Base-by-base conservation (phyloP, 2,888 invertebrate species). In the Rugalucina vietnamica region DNA sequence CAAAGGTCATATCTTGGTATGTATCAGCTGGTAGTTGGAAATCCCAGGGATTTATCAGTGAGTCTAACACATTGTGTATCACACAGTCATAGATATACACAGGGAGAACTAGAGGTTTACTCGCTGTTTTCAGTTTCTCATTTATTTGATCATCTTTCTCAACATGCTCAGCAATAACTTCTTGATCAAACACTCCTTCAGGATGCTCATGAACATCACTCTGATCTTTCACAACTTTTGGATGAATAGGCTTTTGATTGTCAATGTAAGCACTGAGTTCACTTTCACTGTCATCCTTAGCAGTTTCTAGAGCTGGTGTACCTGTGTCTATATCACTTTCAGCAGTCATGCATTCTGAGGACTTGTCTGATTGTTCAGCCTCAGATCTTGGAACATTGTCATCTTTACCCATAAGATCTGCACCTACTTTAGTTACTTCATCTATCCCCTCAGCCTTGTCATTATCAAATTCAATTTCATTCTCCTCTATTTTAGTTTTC, bases 11-110 rank as follows among this genome's bases (percentile, higher is more conserved):
- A 88, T 95, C 94, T 74, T 94, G 92, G 81, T 84, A 94, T 29
- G 93, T 88, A 82, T 95, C 95, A 14, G 88, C 75, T 34, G 90
- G 90, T 1, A 89, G 81, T 49, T 86, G 81, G 57, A 90, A 91
- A 21, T 90, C 89, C 90, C 92, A 91, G 0, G 89, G 86, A 79
- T 93, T 92, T 43, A 95, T 89, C 18, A 95, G 89, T 27, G 94
- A 93, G 73, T 93, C 93, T 2, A 96, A 96, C 49, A 97, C 93
- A 82, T 96, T 94, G 34, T 96, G 95, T 70, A 96, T 93, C 1
- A 96, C 96, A 93, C 97, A 97, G 92, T 97, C 96, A 91, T 97
- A 97, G n/a, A 97, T 96, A 91, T 96, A 97, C 79, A 97, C 94
- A 0, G 97, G 97, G 57, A 86, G 96, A 93, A 10, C 50, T 50